Evolutionary conservation across 2,888 invertebrate genomes (phyloP), one percentile per base, ranked within the genome.

Genomic region (Mylabris sibirica): DNA sequence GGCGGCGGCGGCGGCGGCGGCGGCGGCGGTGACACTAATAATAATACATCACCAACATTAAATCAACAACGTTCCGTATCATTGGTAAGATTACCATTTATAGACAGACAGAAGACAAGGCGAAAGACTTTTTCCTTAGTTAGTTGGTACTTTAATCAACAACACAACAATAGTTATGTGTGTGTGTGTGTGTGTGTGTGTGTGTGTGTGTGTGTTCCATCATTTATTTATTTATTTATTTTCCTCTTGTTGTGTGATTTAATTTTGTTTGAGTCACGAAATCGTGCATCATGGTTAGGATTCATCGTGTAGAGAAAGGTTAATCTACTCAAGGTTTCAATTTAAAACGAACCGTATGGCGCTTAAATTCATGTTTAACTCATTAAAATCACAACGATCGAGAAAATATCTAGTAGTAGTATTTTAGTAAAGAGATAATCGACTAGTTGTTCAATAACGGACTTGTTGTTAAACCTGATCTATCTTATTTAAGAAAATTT

Each of bases 41-140:
- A 17, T 49, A 53, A 22, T 22, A 53, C 53, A 24, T 75, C 79
- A 65, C 76, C 79, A 64, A 72, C 72, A 65, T 69, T 80, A 72
- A 79, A 79, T 14, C 53, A 53, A 69, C 79, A 78, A 69, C 69
- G 79, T 72, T 80, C 80, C 64, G 72, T 77, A 66, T 80, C 80
- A 63, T 74, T 80, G 78, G 80, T 80, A 70, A 79, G 79, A 53
- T 53, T 24, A 44, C 22, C 20, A 17, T 53, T 53, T 53, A 20
- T 53, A 22, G 44, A 17, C 1, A 44, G 1, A n/a, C 12, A 17
- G 6, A 38, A 38, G 38, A 34, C 1, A 34, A 12, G 4, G 3
- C 11, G 14, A 44, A 17, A 49, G 49, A 49, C 5, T 49, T 20
- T 44, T 49, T 20, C 12, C 3, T 38, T 14, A 12, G 12, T n/a